Evolutionary conservation across 1,140 invertebrate genomes (phyloP), one percentile per base, ranked within the genome.

Genomic region (Drosophila suzukii): DNA sequence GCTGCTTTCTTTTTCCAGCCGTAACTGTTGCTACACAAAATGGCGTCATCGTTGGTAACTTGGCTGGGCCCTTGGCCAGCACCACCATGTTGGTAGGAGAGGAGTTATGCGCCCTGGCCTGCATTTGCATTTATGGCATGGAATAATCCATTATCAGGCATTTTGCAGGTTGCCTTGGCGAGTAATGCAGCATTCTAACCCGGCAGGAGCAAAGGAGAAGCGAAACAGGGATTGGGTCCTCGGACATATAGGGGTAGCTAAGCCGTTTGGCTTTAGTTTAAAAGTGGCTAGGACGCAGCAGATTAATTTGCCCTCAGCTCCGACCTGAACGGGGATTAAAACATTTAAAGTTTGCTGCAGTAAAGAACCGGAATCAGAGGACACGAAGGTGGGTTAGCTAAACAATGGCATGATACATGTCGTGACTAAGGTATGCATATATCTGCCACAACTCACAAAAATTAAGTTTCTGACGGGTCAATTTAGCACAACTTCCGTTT

Each of bases 61-160:
- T 59, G 57, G 58, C 49, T 43, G 59, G 62, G 58, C 47, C 38
- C 55, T 53, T 59, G 43, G 47, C 59, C 43, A 46, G 15, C 43
- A 20, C 10, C 63, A 57, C 43, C 43, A 61, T 47, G 57, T 53
- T 59, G 61, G 47, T 68, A 51, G 50, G 63, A 32, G 43, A 32
- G 39, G 12, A 66, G 63, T 47, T 81, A 57, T 68, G 70, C 68
- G 54, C 57, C 46, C 66, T 73, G 66, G 61, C 77, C 72, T 63
- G 76, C 83, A 88, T 88, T 88, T 88, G 78, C 83, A 88, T 88
- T 88, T 89, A 88, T 89, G 83, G 84, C 83, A 83, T 83, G 84
- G 80, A 83, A 88, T 88, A 88, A 88, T 88, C 83, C 83, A 88
- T 88, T 88, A 88, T 88, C 84, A 88, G 84, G 84, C 83, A 89